A percentile compares a stretch with the other conserved stretches of the same genome.
phyloP scores from a whole-genome alignment of 2,113 vertebrate genomes.

The Sminthopsis crassicaudata region DNA sequence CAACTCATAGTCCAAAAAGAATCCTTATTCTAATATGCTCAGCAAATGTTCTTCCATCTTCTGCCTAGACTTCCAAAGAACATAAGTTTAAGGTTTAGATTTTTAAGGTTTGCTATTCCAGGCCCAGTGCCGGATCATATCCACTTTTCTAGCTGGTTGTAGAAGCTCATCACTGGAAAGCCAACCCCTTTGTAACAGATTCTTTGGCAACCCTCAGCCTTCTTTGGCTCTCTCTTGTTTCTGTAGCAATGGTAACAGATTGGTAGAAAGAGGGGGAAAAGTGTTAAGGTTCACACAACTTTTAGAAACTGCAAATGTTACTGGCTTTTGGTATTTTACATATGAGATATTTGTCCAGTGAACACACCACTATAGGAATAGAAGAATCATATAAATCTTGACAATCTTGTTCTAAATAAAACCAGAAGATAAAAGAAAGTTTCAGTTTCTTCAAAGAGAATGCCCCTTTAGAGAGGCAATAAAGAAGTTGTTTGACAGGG shows the following conservation, averaged over 20 bases:
- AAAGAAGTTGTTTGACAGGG: not conserved
- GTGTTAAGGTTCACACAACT: not conserved
- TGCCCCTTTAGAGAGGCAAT: not conserved
- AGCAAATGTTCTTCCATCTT: not conserved
- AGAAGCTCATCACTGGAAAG: not conserved
- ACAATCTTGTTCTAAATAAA: not conserved
- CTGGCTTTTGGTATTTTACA: not conserved
- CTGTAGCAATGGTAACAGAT: not conserved
- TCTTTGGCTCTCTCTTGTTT: not conserved
- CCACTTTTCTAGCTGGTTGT: not conserved
- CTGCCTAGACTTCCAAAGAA: not conserved
- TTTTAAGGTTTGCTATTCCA: not conserved
- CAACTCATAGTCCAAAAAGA: not conserved
- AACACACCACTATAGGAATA: not conserved
- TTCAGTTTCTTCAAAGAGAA: not conserved
- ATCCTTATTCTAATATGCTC: not conserved
- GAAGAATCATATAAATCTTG: not conserved
- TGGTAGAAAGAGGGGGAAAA: not conserved
- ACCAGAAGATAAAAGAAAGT: not conserved
- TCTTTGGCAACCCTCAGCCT: not conserved
- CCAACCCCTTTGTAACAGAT: not conserved
- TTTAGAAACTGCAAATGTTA: not conserved
- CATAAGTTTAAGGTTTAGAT: not conserved
- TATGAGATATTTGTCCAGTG: not conserved
- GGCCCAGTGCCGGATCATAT: not conserved